Conservation (phyloP, 2,797 vertebrate species). For the Lepilemur septentrionalis region DNA sequence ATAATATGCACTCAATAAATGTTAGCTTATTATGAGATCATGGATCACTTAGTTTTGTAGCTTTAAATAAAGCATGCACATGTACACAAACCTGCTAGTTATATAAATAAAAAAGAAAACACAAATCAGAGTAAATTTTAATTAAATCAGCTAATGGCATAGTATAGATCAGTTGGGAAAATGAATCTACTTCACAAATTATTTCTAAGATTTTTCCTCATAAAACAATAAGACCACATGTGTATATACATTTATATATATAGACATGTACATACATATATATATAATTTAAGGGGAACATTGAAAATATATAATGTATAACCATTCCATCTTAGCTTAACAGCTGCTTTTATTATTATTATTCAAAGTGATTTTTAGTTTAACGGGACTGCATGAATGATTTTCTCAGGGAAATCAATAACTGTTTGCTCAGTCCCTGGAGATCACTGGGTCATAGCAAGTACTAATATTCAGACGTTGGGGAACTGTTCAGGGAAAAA, state of each 20-base stretch:
- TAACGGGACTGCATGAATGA: constrained; percentile 49
- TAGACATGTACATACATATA: neutral
- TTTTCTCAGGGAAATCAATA: constrained; percentile 74
- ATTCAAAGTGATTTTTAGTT: constrained; percentile 56
- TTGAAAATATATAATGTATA: constrained; percentile 65
- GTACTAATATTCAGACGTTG: constrained; percentile 57
- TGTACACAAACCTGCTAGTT: neutral
- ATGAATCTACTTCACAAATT: constrained; percentile 60
- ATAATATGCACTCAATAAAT: constrained; percentile 9
- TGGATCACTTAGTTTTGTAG: constrained; percentile 38
- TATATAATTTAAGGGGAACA: constrained; percentile 29
- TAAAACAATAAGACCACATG: constrained; percentile 63
- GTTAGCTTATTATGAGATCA: neutral
- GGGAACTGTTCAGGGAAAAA: constrained; percentile 57
- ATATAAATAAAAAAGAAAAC: constrained; percentile 52
- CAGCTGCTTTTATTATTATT: constrained; percentile 58
- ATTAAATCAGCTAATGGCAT: constrained; percentile 53
- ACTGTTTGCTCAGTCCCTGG: constrained; percentile 62
- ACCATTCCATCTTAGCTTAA: neutral
- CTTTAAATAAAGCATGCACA: neutral
- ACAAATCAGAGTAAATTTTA: constrained; percentile 56
- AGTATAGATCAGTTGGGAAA: neutral
- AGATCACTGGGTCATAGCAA: constrained; percentile 68
- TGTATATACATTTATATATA: neutral
- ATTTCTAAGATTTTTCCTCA: constrained; percentile 49